A percentile compares a stretch with the other conserved stretches of the same genome.
Evolutionary conservation across 2,888 invertebrate species (phyloP).

Genomic region (Pseudoips prasinana): DNA sequence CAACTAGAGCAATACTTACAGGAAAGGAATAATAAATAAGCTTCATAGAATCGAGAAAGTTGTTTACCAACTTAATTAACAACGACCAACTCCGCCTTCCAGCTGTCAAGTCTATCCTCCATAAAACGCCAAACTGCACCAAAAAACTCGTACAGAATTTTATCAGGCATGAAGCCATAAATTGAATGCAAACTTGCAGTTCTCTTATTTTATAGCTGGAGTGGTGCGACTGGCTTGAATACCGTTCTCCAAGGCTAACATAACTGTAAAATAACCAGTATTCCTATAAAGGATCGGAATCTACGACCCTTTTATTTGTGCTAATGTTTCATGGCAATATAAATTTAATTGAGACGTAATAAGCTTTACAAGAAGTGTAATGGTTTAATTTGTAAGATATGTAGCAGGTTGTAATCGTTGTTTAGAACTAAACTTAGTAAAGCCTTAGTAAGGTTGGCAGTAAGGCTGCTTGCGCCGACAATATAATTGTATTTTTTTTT

Average conservation of each 20-base stretch:
- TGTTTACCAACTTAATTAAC: no score
- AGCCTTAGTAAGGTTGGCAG: no score
- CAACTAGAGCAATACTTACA: no score
- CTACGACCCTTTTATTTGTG: conserved; percentile 20
- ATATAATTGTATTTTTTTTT: no score
- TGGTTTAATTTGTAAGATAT: conserved; percentile 5
- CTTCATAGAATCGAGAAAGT: no score
- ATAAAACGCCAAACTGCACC: neutral
- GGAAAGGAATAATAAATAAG: no score
- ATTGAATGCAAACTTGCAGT: conserved; percentile 18
- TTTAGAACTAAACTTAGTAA: no score
- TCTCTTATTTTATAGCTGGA: conserved; percentile 5
- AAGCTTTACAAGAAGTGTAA: conserved; percentile 16
- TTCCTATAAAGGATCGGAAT: conserved; percentile 35
- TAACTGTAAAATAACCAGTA: conserved; percentile 38
- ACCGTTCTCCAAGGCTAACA: conserved; percentile 30
- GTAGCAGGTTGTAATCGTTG: no score
- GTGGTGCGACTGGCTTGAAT: conserved; percentile 14
- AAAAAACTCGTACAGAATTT: conserved; percentile 2
- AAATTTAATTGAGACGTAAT: conserved; percentile 26
- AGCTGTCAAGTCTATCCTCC: no score
- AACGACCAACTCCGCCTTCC: no score
- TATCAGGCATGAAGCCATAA: conserved; percentile 4
- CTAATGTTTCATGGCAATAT: conserved; percentile 25
- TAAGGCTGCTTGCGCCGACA: no score